These are phyloP conservation scores for Corythucha ciliata DNA, from an alignment of 2,888 invertebrate genomes.

Conservation along the genomic window DNA sequence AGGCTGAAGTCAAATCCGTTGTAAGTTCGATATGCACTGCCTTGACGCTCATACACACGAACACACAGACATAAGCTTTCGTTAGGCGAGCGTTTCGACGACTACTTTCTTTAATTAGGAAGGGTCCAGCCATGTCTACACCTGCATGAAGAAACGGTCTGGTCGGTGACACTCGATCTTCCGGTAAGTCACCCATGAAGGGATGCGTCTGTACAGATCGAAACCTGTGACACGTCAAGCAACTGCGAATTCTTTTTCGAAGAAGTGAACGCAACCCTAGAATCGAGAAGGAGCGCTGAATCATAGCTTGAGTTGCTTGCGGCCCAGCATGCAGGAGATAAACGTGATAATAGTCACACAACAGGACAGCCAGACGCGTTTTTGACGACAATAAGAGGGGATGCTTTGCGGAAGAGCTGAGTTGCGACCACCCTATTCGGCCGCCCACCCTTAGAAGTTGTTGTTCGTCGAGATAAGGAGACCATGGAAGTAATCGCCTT, in stretches of 20 bases:
- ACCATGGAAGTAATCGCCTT: too few relatives aligned
- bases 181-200: not conserved
- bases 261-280: not conserved
- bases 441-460: too few relatives aligned
- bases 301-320: not conserved
- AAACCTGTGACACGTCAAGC: not conserved
- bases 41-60: conserved; percentile 3
- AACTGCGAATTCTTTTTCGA: not conserved
- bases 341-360: conserved; percentile 6
- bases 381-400: not conserved
- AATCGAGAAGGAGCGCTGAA: not conserved
- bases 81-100: not conserved
- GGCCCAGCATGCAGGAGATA: not conserved
- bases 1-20: not conserved
- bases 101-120: not conserved
- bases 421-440: too few relatives aligned
- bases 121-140: not conserved
- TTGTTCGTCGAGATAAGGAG: too few relatives aligned
- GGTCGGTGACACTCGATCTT: not conserved
- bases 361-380: not conserved
- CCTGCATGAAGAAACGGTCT: not conserved
- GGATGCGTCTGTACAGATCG: not conserved
- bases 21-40: not conserved
- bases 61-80: not conserved
- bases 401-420: not conserved